These are phyloP conservation scores for Drosophila sordidula DNA, from an alignment of 2,888 invertebrate species.

Conservation along the genomic window DNA sequence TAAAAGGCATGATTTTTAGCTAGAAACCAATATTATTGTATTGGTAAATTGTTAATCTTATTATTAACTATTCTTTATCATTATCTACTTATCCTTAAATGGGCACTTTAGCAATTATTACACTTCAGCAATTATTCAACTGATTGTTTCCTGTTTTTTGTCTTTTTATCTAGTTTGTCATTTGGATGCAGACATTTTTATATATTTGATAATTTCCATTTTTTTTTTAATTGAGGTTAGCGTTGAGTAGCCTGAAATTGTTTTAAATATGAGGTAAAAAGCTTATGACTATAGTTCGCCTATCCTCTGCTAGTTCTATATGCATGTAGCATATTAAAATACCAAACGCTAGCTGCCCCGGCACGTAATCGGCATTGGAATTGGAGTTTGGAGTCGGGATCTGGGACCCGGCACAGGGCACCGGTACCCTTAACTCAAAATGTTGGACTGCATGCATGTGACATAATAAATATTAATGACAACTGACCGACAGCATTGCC, in stretches of 20 bases:
- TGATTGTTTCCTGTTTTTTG: too few relatives aligned
- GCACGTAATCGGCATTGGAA: slow-evolving; percentile 51
- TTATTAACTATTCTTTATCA: too few relatives aligned
- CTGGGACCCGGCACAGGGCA: slow-evolving; percentile 11
- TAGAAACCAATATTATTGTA: too few relatives aligned
- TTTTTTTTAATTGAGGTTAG: slow-evolving; percentile 4
- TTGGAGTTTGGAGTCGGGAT: slow-evolving; percentile 15
- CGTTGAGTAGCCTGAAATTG: neutral
- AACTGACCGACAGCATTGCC: slow-evolving; percentile 74
- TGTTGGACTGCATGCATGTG: slow-evolving; percentile 65
- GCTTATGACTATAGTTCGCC: slow-evolving; percentile 14
- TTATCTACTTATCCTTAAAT: too few relatives aligned
- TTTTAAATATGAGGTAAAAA: slow-evolving; percentile 3
- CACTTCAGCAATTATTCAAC: too few relatives aligned
- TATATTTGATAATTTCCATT: too few relatives aligned
- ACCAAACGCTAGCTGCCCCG: slow-evolving; percentile 47
- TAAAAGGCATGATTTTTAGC: too few relatives aligned
- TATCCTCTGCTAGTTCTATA: slow-evolving; percentile 38
- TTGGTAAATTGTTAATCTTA: too few relatives aligned
- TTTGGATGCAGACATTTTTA: too few relatives aligned
- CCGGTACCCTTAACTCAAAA: slow-evolving; percentile 41
- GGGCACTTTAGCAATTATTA: too few relatives aligned
- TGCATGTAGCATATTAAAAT: slow-evolving; percentile 68
- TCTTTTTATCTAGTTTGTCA: too few relatives aligned
- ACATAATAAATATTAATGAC: slow-evolving; percentile 83